Percentiles rank a stretch among this genome's conserved stretches.
Conservation (phyloP, 2,888 invertebrate genomes). For the Petrophora chlorosata region DNA sequence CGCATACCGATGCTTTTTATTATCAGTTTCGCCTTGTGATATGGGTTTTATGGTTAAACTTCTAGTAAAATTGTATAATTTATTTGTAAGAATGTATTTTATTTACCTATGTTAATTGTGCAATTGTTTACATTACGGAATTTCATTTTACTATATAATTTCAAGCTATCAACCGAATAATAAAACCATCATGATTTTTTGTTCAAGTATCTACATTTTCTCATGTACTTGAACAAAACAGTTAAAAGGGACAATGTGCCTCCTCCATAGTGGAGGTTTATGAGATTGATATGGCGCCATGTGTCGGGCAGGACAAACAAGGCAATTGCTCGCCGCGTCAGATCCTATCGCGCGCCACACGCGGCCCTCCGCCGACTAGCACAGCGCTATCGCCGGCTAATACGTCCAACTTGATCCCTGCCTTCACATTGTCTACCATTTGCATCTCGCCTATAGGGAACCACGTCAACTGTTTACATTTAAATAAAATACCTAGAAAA, state of each 20-base stretch:
- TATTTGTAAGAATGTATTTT: too few relatives aligned
- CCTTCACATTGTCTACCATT: conserved; percentile 46
- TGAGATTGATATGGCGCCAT: conserved; percentile 27
- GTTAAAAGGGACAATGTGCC: conserved; percentile 27
- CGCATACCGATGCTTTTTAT: conserved; percentile 12
- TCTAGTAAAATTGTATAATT: conserved; percentile 3
- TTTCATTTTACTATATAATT: too few relatives aligned
- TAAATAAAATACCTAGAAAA: conserved; percentile 12
- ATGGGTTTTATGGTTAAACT: conserved; percentile 10
- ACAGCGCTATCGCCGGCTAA: conserved; percentile 47
- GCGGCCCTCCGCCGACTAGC: conserved; percentile 42
- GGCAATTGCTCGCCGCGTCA: conserved; percentile 67
- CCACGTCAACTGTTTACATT: conserved; percentile 25
- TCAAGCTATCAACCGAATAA: too few relatives aligned
- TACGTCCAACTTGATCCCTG: conserved; percentile 49
- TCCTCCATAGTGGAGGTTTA: conserved; percentile 25
- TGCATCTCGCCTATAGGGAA: conserved; percentile 40
- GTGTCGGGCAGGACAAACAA: conserved; percentile 67
- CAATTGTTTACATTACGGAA: too few relatives aligned
- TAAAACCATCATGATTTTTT: neutral
- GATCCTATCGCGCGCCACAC: conserved; percentile 65
- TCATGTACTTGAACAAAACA: too few relatives aligned
- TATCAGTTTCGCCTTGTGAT: conserved; percentile 3
- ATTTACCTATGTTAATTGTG: too few relatives aligned
- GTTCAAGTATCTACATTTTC: too few relatives aligned